Evolutionary conservation across 2,888 invertebrate genomes (phyloP), one percentile per base, ranked within the genome.

Genomic region (Troilus luridus): DNA sequence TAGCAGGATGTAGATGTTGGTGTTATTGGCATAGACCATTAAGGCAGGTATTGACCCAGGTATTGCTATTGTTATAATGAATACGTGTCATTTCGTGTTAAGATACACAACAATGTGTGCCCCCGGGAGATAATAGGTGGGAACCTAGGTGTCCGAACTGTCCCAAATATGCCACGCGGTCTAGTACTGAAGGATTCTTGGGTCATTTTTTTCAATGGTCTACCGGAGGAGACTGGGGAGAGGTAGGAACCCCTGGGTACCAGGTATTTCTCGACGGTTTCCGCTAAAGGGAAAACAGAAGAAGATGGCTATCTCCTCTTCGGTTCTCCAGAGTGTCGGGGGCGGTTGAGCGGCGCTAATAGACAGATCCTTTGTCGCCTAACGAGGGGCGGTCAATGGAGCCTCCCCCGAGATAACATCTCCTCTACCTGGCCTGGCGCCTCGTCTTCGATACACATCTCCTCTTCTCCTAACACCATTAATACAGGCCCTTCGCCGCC

Each of bases 371-470:
- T 89, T 89, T 89, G 89, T 89, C 60, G 41, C 41, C 64, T 54
- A 89, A 64, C 54, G 89, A 64, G 54, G n/a, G 19, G 54, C 54
- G 41, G n/a, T 85, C n/a, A 85, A 85, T 85, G 85, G 85, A 85
- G 56, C 12, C 19, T 8, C 54, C 9, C 9, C 10, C 21, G 54
- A 56, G 85, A 85, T 85, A 85, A 56, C 7, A 85, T 85, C 85
- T 54, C n/a, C 56, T 27, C 62, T 64, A 64, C 89, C 89, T 89
- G 62, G 27, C 14, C 54, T 89, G 60, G 89, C 64, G 64, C 89
- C 89, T 64, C 19, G n/a, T 64, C 89, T 67, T n/a, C n/a, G 89
- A 89, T 89, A 89, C 89, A 89, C 67, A 89, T 89, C 89, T 89
- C 89, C 67, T 19, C 27, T 19, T 17, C 56, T 19, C 14, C 89